Evolutionary conservation across 2,888 invertebrate genomes (phyloP), one percentile per base, ranked within the genome.

Genomic region (Embidobia sp.): DNA sequence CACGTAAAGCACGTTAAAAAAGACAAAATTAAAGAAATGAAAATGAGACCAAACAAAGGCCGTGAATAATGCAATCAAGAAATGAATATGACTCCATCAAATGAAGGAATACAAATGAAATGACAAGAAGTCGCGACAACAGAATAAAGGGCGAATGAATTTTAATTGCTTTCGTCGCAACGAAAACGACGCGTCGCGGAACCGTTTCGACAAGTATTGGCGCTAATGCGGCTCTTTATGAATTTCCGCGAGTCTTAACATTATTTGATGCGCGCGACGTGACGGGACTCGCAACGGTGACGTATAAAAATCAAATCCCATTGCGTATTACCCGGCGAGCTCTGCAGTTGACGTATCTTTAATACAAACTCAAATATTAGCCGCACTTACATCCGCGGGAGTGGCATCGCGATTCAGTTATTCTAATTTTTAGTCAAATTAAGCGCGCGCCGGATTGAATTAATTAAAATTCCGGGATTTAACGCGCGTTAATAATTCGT

Each of bases 221-320:
- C 10, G 33, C 49, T 48, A 33, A 55, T 40, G 44, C 11, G 35
- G 13, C 8, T 31, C 46, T 55, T 73, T 64, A 73, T 64, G 64
- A 57, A 64, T 64, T 64, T 73, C 64, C 44, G 37, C 57, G 26
- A 73, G 57, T 64, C 63, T 73, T 57, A 48, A 64, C 42, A 64
- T 64, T 64, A 73, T 64, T 73, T 64, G 64, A 57, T 42, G 40
- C 22, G 3, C 3, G 15, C 13, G 13, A 73, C 73, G 73, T 73
- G 73, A 64, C 73, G 19, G 7, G 49, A 73, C 35, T 73, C 42
- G 35, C 27, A 57, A 73, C 48, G 55, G 33, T 72, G 64, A 64
- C 42, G 35, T 49, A 73, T 61, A 73, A 73, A 73, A 73, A 64
- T 73, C 73, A 73, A 64, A 64, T 57, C 49, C 49, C 57, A 57